Evolutionary conservation across 2,888 invertebrate species (phyloP).

Genomic region (Carpatolechia fugitivella): DNA sequence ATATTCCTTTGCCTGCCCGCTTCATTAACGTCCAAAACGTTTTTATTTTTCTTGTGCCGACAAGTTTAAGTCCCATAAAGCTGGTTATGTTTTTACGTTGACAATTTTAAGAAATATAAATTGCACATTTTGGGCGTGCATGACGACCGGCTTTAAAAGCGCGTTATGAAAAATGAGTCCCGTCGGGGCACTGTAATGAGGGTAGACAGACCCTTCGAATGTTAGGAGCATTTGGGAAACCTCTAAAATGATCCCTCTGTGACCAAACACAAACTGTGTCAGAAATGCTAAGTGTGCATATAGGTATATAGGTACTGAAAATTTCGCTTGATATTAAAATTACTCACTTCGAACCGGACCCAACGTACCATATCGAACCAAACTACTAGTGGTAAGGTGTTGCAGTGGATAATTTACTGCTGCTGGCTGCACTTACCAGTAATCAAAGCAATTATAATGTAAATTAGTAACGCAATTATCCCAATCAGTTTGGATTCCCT

Average conservation of each 20-base stretch:
- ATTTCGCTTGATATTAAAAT: no score
- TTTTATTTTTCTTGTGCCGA: neutral
- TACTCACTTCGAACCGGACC: no score
- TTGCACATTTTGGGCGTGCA: slow-evolving; percentile 7
- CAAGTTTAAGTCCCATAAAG: neutral
- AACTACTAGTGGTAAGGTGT: no score
- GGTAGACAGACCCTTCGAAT: slow-evolving; percentile 21
- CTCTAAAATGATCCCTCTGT: slow-evolving; percentile 10
- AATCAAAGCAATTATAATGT: no score
- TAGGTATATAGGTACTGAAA: no score
- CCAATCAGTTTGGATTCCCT: no score
- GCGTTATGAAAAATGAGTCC: slow-evolving; percentile 13
- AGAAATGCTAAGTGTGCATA: slow-evolving; percentile 13
- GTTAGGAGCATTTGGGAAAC: slow-evolving; percentile 19
- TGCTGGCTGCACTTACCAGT: no score
- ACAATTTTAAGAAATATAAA: slow-evolving; percentile 12
- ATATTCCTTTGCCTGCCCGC: slow-evolving; percentile 19
- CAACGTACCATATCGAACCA: no score
- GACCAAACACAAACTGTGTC: slow-evolving; percentile 4
- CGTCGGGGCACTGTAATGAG: slow-evolving; percentile 20
- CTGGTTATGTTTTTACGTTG: slow-evolving; percentile 3
- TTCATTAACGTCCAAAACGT: slow-evolving; percentile 20
- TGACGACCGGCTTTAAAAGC: slow-evolving; percentile 13
- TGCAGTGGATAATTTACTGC: no score
- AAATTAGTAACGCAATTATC: no score